Evolutionary conservation across 2,888 invertebrate genomes (phyloP), one percentile per base, ranked within the genome.

Genomic region (Diploptera punctata): DNA sequence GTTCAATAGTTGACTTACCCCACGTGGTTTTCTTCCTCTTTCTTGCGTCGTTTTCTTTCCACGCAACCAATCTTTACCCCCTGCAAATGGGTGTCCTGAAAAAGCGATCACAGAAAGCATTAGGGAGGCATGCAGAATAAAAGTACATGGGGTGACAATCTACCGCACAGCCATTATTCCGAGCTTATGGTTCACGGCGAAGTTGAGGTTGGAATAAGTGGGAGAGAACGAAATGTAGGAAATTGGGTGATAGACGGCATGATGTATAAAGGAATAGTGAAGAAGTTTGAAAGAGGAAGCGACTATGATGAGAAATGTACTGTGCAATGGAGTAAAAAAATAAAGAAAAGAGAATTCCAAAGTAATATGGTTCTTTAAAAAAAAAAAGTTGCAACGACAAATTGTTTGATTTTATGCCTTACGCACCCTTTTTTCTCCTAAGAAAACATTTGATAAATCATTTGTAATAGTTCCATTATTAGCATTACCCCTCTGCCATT

Each of bases 1-100:
- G 68, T 68, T 52, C 54, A 52, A 52, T 68, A 68, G 68, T 49
- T 47, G 68, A 47, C 68, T 68, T 44, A 38, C 3, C 52, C 49
- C 24, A 24, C 19, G 24, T 52, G 24, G n/a, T n/a, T n/a, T n/a
- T n/a, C n/a, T n/a, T 52, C 24, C 52, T 9, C 52, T 10, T 52
- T 52, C 47, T 47, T 19, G 19, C 47, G 19, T 19, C n/a, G n/a
- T 9, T 9, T 19, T 18, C 18, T 19, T 47, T 47, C 47, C 19
- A 47, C 47, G 18, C n/a, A 47, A 18, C 47, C 52, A 13, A 52
- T 24, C 52, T 52, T 52, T 16, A 52, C 31, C 52, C 52, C 19
- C 13, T 29, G 24, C 57, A 57, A 69, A 69, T 69, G 69, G 69
- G 33, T 18, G 68, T 29, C 24, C 57, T 44, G 54, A 31, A 44